Conservation (phyloP, 2,888 invertebrate species). For the Watsonalla cultraria region DNA sequence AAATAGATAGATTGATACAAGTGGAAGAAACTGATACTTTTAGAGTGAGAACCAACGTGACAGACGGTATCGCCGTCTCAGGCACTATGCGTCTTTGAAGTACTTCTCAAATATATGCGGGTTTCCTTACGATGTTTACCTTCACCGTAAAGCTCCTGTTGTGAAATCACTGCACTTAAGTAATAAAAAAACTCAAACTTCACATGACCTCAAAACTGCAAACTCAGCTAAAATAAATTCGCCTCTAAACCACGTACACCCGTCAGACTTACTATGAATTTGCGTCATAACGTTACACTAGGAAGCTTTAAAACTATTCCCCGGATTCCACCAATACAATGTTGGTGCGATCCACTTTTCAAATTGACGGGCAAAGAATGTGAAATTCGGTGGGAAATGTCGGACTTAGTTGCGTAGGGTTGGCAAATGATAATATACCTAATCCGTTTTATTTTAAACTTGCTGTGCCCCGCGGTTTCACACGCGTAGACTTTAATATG, state of each 20-base stretch:
- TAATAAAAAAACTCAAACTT: not conserved
- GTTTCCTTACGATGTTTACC: no score
- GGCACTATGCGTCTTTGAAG: no score
- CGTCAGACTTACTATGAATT: not conserved
- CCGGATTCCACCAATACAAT: slow-evolving; percentile 7
- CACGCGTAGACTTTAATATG: no score
- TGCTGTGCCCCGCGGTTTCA: no score
- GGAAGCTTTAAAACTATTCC: slow-evolving; percentile 9
- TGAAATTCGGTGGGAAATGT: slow-evolving; percentile 19
- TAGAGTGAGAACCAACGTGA: no score
- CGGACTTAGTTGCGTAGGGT: slow-evolving; percentile 15
- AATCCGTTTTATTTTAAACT: not conserved
- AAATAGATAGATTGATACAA: no score
- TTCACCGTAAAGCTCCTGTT: no score
- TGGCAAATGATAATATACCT: not conserved
- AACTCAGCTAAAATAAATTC: not conserved
- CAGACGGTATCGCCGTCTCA: no score
- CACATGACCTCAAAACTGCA: not conserved
- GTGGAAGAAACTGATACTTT: no score
- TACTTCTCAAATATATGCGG: no score
- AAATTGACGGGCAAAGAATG: slow-evolving; percentile 24
- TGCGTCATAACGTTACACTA: not conserved
- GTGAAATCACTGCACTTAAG: not conserved
- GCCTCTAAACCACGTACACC: not conserved
- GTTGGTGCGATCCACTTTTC: slow-evolving; percentile 17